Evolutionary conservation across 2,113 vertebrate genomes (phyloP).

Genomic region (Phycodurus eques): DNA sequence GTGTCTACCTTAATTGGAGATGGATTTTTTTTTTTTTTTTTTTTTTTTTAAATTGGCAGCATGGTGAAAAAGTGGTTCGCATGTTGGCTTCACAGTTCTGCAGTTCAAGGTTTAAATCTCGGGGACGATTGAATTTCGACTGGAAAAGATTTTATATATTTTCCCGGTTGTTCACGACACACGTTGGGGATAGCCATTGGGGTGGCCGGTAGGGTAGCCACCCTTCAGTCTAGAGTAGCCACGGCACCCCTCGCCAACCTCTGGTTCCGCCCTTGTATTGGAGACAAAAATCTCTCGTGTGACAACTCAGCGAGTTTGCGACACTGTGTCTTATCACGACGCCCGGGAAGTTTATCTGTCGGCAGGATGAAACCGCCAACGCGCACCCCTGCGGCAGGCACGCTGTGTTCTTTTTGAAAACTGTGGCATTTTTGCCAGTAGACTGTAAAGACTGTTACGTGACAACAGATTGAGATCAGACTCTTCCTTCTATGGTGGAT

Average conservation of each 20-base stretch:
- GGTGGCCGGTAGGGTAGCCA: no score
- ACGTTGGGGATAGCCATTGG: no score
- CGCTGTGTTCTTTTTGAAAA: constrained; percentile 38
- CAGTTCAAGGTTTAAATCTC: no score
- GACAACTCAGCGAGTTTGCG: constrained; percentile 27
- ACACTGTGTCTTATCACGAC: constrained; percentile 45
- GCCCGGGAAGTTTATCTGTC: constrained; percentile 59
- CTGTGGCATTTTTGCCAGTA: constrained; percentile 64
- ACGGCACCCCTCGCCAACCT: no score
- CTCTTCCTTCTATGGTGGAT: constrained; percentile 45
- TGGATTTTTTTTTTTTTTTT: background rate
- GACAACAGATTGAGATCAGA: constrained; percentile 65
- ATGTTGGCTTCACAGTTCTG: background rate
- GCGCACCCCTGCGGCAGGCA: background rate
- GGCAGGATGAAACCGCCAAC: constrained; percentile 41
- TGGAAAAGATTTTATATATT: no score
- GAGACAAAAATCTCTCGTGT: constrained; percentile 13
- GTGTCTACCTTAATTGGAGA: no score
- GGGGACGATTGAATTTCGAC: no score
- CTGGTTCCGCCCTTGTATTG: no score
- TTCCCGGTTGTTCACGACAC: no score
- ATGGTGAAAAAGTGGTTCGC: background rate
- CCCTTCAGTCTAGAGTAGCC: no score
- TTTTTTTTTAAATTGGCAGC: constrained; percentile 41
- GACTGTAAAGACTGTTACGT: constrained; percentile 71